phyloP scores from a whole-genome alignment of 2,888 invertebrate genomes.

The Drosophila longiperda region DNA sequence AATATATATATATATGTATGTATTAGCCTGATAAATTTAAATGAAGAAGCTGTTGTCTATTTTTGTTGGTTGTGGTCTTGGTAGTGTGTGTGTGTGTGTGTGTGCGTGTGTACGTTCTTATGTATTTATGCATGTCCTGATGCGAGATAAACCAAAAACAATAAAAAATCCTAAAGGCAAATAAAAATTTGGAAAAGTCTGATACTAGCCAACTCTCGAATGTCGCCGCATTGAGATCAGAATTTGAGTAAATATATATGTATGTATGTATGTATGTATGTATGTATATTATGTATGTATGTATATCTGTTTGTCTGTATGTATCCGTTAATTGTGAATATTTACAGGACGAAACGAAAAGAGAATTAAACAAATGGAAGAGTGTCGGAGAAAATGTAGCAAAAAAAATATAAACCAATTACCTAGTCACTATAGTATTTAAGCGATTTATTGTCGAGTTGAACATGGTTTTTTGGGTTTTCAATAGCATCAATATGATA shows the following conservation, averaged over 20 bases:
- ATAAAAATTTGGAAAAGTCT: conserved; percentile 2
- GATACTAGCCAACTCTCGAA: not conserved
- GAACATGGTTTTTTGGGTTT: not conserved
- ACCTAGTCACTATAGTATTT: not conserved
- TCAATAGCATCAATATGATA: not conserved
- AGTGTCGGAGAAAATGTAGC: conserved; percentile 7
- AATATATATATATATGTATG: conserved; percentile 3
- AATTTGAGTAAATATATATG: not conserved
- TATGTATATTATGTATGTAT: not conserved
- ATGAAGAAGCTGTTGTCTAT: conserved; percentile 32
- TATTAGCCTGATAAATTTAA: conserved; percentile 46
- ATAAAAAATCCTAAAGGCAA: conserved; percentile 15
- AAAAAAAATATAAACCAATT: not conserved
- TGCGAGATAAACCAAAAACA: conserved; percentile 6
- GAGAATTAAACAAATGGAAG: conserved; percentile 12
- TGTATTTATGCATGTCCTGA: not conserved
- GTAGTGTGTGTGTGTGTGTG: not conserved
- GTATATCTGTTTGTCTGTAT: not conserved
- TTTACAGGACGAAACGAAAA: conserved; percentile 26
- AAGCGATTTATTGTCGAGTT: conserved; percentile 10
- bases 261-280: not conserved
- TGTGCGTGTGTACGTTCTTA: not conserved
- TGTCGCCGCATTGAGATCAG: not conserved
- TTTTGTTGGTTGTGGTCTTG: conserved; percentile 10
- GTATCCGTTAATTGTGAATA: conserved; percentile 12